Percentiles rank a stretch among this genome's conserved stretches.
Conservation (phyloP, 2,113 vertebrate species). For the Scomber scombrus region DNA sequence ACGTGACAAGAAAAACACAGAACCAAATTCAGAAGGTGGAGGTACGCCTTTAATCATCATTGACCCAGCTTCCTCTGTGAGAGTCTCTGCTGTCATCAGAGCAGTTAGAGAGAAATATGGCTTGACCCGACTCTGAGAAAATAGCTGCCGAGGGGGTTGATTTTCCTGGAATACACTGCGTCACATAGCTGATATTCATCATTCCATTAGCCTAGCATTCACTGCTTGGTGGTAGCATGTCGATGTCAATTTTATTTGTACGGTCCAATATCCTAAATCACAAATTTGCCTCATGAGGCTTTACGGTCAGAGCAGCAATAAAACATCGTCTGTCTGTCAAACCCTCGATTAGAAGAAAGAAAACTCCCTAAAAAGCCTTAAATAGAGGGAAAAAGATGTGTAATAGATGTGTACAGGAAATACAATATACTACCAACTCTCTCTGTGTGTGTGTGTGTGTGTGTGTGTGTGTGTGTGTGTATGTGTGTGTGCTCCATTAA, state of each 20-base stretch:
- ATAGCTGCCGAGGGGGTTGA: conserved; percentile 50
- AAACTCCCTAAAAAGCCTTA: no score
- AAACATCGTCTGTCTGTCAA: no score
- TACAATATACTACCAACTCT: no score
- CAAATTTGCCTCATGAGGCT: no score
- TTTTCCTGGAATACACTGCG: conserved; percentile 70
- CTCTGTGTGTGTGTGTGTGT: no score
- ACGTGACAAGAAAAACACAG: conserved; percentile 31
- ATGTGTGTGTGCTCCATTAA: no score
- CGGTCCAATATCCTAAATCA: no score
- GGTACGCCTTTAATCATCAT: conserved; percentile 52
- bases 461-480: no score
- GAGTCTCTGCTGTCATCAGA: conserved; percentile 48
- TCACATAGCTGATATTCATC: conserved; percentile 59
- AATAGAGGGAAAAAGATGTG: neutral
- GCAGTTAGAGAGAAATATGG: conserved; percentile 66
- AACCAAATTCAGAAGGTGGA: conserved; percentile 4
- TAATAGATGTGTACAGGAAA: no score
- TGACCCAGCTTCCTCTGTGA: conserved; percentile 63
- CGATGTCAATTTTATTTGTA: neutral
- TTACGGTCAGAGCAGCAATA: no score
- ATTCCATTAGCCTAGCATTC: conserved; percentile 64
- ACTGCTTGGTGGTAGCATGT: conserved; percentile 37
- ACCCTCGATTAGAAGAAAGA: no score
- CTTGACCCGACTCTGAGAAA: conserved; percentile 43